These are phyloP conservation scores for Oncorhynchus masou DNA, from an alignment of 2,113 vertebrate species.

Conservation along the genomic window DNA sequence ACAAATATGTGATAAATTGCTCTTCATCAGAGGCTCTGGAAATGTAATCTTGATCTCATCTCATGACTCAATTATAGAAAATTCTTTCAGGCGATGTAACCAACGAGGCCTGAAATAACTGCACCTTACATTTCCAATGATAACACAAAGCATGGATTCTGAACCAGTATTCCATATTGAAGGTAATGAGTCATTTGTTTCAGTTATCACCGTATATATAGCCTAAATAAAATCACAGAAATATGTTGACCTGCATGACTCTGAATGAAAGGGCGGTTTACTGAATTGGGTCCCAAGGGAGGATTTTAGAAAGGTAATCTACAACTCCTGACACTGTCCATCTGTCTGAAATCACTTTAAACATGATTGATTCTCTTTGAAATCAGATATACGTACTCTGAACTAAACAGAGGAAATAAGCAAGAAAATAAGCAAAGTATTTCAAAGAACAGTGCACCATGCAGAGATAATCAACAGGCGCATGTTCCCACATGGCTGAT, in stretches of 20 bases:
- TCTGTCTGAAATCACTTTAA: slow-evolving; percentile 64
- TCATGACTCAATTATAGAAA: slow-evolving; percentile 22
- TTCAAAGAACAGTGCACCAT: slow-evolving; percentile 27
- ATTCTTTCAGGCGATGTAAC: slow-evolving; percentile 32
- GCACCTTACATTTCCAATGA: slow-evolving; percentile 36
- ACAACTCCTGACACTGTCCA: slow-evolving; percentile 58
- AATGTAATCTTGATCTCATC: slow-evolving; percentile 22
- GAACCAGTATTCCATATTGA: slow-evolving; percentile 31
- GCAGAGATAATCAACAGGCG: slow-evolving; percentile 21
- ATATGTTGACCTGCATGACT: slow-evolving; percentile 53
- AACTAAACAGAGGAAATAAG: slow-evolving; percentile 49
- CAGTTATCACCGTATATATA: slow-evolving; percentile 36
- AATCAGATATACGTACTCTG: slow-evolving; percentile 48
- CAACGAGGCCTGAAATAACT: slow-evolving; percentile 31
- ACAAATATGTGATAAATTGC: slow-evolving; percentile 37
- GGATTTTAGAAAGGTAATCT: slow-evolving; percentile 60
- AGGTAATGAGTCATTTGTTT: slow-evolving; percentile 44
- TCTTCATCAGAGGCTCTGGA: slow-evolving; percentile 34
- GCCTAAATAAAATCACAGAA: slow-evolving; percentile 55
- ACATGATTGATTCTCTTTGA: slow-evolving; percentile 63
- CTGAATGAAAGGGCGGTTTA: slow-evolving; percentile 64
- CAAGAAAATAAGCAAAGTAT: slow-evolving; percentile 44
- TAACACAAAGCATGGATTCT: slow-evolving; percentile 36
- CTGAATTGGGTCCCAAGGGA: slow-evolving; percentile 52
- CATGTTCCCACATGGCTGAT: slow-evolving; percentile 37